These are phyloP conservation scores for Pitta sordida DNA, from an alignment of 2,113 vertebrate genomes.

Conservation along the genomic window DNA sequence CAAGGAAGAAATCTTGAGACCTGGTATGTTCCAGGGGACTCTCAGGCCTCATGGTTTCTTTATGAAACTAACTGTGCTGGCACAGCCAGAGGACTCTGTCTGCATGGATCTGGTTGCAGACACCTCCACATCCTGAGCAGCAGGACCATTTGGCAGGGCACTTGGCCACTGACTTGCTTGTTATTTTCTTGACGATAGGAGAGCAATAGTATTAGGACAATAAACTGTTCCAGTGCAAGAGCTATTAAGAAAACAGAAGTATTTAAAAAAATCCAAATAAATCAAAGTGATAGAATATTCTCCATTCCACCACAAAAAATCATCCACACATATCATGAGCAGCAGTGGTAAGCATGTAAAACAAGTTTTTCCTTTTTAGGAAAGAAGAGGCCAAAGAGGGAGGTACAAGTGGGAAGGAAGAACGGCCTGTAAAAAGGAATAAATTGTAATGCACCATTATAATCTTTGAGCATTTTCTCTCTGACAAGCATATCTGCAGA, in stretches of 20 bases:
- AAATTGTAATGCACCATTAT: background rate
- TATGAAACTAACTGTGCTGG: accelerated
- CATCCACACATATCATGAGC: background rate
- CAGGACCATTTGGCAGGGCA: background rate
- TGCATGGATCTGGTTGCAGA: background rate
- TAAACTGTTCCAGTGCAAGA: background rate
- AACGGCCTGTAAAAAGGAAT: background rate
- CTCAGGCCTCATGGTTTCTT: background rate
- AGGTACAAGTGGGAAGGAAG: background rate
- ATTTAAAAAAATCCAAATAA: background rate
- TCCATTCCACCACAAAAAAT: background rate
- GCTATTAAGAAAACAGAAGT: background rate
- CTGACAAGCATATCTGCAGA: background rate
- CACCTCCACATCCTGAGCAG: accelerated
- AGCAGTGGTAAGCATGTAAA: accelerated
- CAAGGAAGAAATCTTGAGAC: background rate
- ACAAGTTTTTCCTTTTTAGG: background rate
- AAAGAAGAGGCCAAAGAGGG: background rate
- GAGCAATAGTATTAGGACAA: background rate
- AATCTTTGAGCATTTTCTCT: background rate
- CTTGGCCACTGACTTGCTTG: background rate
- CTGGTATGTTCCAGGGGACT: accelerated
- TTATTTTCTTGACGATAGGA: background rate
- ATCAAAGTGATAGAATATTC: background rate
- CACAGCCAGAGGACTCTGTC: accelerated